These are phyloP conservation scores for Nasua narica DNA, from an alignment of 2,797 vertebrate genomes.

Conservation along the genomic window DNA sequence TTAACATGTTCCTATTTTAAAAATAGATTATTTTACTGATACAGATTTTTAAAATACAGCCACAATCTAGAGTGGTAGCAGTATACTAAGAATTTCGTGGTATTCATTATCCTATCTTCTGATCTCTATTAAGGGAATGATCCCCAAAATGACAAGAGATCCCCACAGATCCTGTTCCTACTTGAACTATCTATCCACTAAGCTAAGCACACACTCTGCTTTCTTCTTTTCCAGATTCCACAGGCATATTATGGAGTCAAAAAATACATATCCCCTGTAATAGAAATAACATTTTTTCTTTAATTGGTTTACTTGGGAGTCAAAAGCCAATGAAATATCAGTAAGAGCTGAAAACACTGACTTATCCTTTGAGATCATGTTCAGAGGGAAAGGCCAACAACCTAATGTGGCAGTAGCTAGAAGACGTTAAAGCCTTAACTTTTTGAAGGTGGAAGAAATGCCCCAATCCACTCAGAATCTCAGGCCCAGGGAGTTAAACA, in stretches of 20 bases:
- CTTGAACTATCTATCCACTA: background rate
- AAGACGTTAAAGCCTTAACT: background rate
- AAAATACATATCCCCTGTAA: background rate
- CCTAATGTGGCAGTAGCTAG: background rate
- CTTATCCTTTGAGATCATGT: background rate
- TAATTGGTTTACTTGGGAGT: background rate
- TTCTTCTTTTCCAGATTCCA: background rate
- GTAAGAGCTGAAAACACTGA: background rate
- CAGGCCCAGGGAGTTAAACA: background rate
- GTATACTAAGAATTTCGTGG: background rate
- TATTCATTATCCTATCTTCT: background rate
- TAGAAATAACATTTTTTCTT: background rate
- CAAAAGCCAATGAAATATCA: slow-evolving; percentile 19
- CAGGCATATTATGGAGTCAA: background rate
- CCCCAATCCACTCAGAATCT: background rate
- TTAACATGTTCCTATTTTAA: background rate
- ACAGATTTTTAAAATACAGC: background rate
- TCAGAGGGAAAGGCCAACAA: background rate
- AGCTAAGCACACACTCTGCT: background rate
- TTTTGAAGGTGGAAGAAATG: background rate
- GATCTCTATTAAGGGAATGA: background rate
- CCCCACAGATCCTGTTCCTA: background rate
- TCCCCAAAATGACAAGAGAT: background rate
- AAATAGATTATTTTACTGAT: background rate
- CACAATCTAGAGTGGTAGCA: background rate